Evolutionary conservation across 2,113 vertebrate species (phyloP).

Genomic region (Vombatus ursinus): DNA sequence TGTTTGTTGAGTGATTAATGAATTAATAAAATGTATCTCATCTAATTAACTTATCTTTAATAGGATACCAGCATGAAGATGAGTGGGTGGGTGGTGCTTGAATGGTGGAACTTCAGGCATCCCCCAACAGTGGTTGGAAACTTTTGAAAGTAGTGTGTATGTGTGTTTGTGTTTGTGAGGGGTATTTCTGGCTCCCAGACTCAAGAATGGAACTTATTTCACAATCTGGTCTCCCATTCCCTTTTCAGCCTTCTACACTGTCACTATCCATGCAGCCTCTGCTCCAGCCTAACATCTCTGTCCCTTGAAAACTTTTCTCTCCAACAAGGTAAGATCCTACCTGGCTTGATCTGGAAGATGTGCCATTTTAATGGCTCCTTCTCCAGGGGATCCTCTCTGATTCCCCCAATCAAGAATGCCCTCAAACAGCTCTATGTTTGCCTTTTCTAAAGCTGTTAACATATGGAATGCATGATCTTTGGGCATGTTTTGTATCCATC

Average conservation of each 20-base stretch:
- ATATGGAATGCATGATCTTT: not conserved
- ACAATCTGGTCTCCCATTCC: not conserved
- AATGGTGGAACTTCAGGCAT: not conserved
- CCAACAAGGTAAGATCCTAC: not conserved
- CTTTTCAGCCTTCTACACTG: not conserved
- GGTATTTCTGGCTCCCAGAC: not conserved
- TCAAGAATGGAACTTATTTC: not conserved
- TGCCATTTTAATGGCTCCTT: not conserved
- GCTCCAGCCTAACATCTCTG: not conserved
- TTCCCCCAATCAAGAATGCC: not conserved
- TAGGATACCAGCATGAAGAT: not conserved
- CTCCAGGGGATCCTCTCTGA: not conserved
- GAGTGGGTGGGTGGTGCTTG: not conserved
- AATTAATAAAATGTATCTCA: not conserved
- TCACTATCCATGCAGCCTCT: not conserved
- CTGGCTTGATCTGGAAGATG: not conserved
- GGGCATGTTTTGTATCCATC: not conserved
- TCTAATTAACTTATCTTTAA: not conserved
- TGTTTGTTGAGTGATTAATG: not conserved
- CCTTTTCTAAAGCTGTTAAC: not conserved
- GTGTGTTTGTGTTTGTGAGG: too few species aligned
- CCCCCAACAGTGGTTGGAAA: not conserved
- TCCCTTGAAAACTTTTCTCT: not conserved
- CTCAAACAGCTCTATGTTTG: not conserved
- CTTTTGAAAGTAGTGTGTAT: not conserved